phyloP scores from a whole-genome alignment of 2,113 vertebrate species.

The Todiramphus chloris region DNA sequence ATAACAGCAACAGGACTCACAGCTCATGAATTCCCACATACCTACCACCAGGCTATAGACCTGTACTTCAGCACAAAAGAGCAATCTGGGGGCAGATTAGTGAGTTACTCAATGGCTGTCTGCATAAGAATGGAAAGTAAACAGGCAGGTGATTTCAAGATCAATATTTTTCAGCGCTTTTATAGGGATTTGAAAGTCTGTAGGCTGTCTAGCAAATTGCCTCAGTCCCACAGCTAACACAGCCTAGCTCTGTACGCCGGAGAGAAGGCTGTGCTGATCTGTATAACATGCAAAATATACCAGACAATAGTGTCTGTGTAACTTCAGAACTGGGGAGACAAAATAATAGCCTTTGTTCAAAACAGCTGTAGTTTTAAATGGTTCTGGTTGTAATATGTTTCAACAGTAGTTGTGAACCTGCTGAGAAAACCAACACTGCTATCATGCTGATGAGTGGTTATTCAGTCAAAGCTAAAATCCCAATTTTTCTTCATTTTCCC shows the following conservation, averaged over 20 bases:
- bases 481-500: neutral
- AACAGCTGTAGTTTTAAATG: neutral
- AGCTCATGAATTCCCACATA: neutral
- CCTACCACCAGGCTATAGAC: neutral
- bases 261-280: neutral
- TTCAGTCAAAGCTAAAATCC: neutral
- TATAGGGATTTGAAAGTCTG: neutral
- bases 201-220: neutral
- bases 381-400: neutral
- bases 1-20: neutral
- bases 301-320: neutral
- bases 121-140: neutral
- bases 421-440: neutral
- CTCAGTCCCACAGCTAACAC: neutral
- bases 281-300: neutral
- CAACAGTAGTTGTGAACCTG: neutral
- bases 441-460: neutral
- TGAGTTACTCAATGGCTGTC: neutral
- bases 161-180: neutral
- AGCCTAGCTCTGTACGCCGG: neutral
- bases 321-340: neutral
- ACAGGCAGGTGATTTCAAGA: neutral
- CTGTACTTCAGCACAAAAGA: neutral
- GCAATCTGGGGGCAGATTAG: neutral
- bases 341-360: neutral